These are phyloP conservation scores for Sebastiscus albofasciatus DNA, from an alignment of 2,797 vertebrate species.

Conservation along the genomic window DNA sequence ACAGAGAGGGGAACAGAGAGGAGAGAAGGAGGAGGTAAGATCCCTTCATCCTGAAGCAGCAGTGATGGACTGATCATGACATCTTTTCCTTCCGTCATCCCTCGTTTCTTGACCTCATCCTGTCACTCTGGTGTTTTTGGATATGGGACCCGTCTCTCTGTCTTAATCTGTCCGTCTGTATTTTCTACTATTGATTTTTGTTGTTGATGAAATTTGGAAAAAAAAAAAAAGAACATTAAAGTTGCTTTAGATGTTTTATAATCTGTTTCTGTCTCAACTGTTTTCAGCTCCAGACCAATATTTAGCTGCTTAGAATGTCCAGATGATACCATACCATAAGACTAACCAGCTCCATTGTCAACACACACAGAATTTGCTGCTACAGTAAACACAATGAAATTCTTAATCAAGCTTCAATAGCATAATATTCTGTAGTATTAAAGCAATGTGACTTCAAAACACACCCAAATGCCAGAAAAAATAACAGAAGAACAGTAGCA, in stretches of 20 bases:
- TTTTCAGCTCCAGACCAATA: neutral
- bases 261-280: slow-evolving; percentile 2
- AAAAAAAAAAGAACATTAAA: slow-evolving; percentile 48
- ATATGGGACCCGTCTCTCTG: neutral
- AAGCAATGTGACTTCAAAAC: neutral
- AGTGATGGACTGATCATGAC: slow-evolving; percentile 49
- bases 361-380: neutral
- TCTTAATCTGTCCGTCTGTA: slow-evolving; percentile 8
- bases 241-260: slow-evolving; percentile 50
- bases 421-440: neutral
- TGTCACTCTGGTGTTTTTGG: slow-evolving; percentile 5
- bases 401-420: neutral
- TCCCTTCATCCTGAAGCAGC: neutral
- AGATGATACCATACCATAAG: too few species aligned
- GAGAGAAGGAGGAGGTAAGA: slow-evolving; percentile 63
- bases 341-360: neutral
- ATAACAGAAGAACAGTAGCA: neutral
- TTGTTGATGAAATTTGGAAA: slow-evolving; percentile 42
- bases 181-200: slow-evolving; percentile 49
- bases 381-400: neutral
- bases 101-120: slow-evolving; percentile 1
- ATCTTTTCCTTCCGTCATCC: slow-evolving; percentile 19
- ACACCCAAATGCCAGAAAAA: neutral
- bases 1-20: slow-evolving; percentile 69
- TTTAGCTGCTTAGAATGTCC: neutral